Conservation (phyloP, 1,140 invertebrate genomes). For the Apis florea region DNA sequence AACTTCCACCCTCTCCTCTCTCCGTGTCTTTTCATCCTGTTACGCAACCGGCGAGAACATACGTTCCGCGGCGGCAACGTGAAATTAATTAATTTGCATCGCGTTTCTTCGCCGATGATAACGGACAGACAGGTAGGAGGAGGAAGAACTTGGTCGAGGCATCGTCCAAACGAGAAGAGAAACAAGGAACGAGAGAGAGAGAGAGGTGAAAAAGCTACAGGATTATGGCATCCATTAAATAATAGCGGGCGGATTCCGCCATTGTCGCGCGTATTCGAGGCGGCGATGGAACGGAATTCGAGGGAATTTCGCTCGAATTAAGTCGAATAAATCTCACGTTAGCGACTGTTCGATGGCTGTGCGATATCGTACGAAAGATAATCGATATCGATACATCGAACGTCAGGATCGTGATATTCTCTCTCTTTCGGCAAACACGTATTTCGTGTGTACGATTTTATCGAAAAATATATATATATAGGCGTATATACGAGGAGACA, state of each 20-base stretch:
- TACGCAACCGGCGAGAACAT: background rate
- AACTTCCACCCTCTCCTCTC: background rate
- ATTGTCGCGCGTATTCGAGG: background rate
- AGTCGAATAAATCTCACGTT: constrained; percentile 39
- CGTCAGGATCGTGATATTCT: background rate
- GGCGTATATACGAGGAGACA: background rate
- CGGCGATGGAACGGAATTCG: background rate
- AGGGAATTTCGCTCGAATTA: constrained; percentile 32
- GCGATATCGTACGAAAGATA: constrained; percentile 21
- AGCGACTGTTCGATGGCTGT: background rate
- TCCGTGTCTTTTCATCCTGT: background rate
- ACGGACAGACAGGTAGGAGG: background rate
- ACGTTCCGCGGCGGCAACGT: background rate
- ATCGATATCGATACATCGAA: constrained; percentile 45
- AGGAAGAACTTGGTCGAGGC: background rate
- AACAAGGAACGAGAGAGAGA: background rate
- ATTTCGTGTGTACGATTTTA: background rate
- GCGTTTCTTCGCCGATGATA: constrained; percentile 20
- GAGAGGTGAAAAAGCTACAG: background rate
- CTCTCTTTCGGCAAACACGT: constrained; percentile 12
- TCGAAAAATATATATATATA: background rate
- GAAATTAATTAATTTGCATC: constrained; percentile 37
- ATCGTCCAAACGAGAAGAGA: too few species aligned
- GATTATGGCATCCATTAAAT: constrained; percentile 38
- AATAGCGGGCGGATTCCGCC: background rate